Percentiles rank a stretch among this genome's conserved stretches.
Evolutionary conservation across 1,140 invertebrate species (phyloP).

Genomic region (Eupeodes corollae): DNA sequence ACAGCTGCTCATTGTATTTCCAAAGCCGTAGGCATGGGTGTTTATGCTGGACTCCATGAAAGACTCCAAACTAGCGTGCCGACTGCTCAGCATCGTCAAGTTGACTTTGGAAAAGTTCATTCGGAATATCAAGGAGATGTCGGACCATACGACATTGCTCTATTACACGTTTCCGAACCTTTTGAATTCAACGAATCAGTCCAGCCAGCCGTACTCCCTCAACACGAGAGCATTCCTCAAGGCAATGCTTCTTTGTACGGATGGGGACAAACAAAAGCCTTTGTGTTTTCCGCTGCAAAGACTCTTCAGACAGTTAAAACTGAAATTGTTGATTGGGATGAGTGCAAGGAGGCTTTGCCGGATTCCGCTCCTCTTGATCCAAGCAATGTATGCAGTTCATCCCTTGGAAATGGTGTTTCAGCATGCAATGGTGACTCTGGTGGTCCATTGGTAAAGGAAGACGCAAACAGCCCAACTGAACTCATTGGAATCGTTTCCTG

Average conservation of each 20-base stretch:
- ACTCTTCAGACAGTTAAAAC: constrained; percentile 35
- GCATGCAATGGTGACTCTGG: constrained; percentile 58
- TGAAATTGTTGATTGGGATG: constrained; percentile 26
- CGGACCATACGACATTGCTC: constrained; percentile 50
- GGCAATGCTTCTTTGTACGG: constrained; percentile 39
- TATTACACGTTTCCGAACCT: constrained; percentile 45
- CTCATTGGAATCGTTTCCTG: constrained; percentile 63
- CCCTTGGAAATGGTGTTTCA: constrained; percentile 42
- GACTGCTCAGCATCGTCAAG: constrained; percentile 36
- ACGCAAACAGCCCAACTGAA: constrained; percentile 15
- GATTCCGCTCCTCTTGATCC: constrained; percentile 24
- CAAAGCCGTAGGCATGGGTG: constrained; percentile 14
- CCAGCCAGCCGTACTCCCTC: constrained; percentile 40
- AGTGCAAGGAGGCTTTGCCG: constrained; percentile 16
- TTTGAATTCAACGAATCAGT: constrained; percentile 43
- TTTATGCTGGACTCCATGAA: constrained; percentile 26
- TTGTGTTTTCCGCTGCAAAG: constrained; percentile 15
- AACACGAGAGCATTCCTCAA: constrained; percentile 26
- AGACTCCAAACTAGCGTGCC: constrained; percentile 26
- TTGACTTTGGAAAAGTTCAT: constrained; percentile 38
- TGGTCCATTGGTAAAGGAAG: constrained; percentile 46
- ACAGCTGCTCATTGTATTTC: constrained; percentile 32
- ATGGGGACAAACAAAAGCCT: constrained; percentile 40
- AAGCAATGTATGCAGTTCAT: constrained; percentile 51
- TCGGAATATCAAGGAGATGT: constrained; percentile 42